Evolutionary conservation across 2,888 invertebrate species (phyloP), one percentile per base, ranked within the genome.

Genomic region (Polydrusus cervinus): DNA sequence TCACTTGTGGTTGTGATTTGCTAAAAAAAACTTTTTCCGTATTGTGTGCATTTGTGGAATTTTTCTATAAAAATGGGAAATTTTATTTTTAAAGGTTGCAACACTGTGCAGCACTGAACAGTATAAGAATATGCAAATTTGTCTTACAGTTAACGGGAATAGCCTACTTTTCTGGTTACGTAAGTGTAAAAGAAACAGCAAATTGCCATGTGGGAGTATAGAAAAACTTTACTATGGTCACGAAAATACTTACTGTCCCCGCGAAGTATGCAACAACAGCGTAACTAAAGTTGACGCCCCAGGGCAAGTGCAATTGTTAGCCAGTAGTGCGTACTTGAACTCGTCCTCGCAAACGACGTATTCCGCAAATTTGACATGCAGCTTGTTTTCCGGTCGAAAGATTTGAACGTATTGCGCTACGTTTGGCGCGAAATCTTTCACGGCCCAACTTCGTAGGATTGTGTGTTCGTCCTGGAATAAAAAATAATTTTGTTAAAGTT

Each of bases 271-370:
- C 72, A 99, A 90, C 61, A 99, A 90, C 0, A 99, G 90, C 0
- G 99, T 99, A 79, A 99, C 97, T 76, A 99, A 90, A 0, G 98
- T 98, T 55, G 98, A 98, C 13, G 97, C 97, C 14, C 98, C 99
- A 0, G 98, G 98, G 87, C 97, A 98, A 78, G 98, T 95, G 89
- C 98, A 99, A 88, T 99, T 99, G 89, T 99, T 99, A 77, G 99
- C 98, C 80, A 99, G 89, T 74, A 99, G 90, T 20, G 98, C 98
- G 87, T 99, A 99, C 88, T 99, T 99, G 89, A 99, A 98, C 88
- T 99, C 99, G 86, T 99, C 98, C 88, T 99, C 99, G 88, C 99
- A 99, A 43, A 99, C 98, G 14, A 98, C 97, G 87, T 96, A 97
- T 86, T 99, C 98, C 49, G 99, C 99, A 88, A 99, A 99, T 88